Evolutionary conservation across 2,113 vertebrate genomes (phyloP).

Genomic region (Microtus montanus): DNA sequence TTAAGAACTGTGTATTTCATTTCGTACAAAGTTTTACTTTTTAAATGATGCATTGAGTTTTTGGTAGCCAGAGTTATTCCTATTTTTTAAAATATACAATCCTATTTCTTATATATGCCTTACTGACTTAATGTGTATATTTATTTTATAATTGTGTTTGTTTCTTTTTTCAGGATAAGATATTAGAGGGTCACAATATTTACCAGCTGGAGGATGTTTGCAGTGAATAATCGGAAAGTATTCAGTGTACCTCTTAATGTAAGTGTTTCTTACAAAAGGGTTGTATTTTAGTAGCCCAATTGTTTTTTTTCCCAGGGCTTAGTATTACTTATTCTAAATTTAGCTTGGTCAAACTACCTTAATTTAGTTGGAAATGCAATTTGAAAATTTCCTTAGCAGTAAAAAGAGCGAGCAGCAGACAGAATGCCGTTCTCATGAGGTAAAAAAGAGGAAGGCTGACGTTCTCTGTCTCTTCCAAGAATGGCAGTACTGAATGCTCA

Average conservation of each 20-base stretch:
- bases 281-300: neutral
- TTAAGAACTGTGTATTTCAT: conserved; percentile 29
- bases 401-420: neutral
- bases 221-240: conserved; percentile 21
- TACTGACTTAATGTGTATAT: neutral
- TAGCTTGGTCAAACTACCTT: neutral
- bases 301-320: neutral
- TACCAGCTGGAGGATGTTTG: conserved; percentile 61
- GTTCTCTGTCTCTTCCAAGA: neutral
- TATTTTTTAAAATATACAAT: conserved; percentile 11
- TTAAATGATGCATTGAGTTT: neutral
- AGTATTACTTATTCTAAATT: neutral
- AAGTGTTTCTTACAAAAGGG: conserved; percentile 55
- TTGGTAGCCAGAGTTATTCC: conserved; percentile 27
- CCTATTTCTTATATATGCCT: neutral
- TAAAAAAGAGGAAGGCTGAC: neutral
- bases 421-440: neutral
- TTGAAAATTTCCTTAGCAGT: neutral
- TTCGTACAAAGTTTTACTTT: conserved; percentile 56
- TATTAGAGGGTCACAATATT: conserved; percentile 74
- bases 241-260: conserved; percentile 72
- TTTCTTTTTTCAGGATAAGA: conserved; percentile 59
- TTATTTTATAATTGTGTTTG: conserved; percentile 53
- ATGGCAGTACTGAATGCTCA: neutral
- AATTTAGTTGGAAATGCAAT: neutral